Conservation (phyloP, 2,113 vertebrate species). For the Megatriorchis doriae region DNA sequence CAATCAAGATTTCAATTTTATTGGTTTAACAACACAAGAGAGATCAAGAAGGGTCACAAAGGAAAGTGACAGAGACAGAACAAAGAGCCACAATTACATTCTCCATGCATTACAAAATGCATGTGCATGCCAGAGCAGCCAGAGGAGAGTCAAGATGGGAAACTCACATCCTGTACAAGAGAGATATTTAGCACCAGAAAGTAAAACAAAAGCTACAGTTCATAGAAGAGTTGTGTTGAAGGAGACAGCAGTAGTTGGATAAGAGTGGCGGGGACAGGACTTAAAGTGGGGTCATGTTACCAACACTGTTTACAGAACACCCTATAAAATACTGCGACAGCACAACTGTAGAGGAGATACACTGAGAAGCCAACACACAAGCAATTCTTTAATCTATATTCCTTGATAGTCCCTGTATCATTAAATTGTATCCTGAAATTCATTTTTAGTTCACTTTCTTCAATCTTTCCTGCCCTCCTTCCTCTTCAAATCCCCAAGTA, state of each 20-base stretch:
- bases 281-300: background rate
- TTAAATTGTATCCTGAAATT: background rate
- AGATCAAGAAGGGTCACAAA: background rate
- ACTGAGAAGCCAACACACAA: background rate
- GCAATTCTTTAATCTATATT: background rate
- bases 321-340: background rate
- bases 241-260: background rate
- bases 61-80: background rate
- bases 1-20: background rate
- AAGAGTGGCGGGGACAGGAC: fast-evolving
- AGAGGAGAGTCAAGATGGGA: background rate
- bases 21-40: background rate
- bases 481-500: background rate
- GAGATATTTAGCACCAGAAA: background rate
- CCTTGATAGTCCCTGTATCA: background rate
- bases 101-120: background rate
- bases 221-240: background rate
- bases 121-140: background rate
- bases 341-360: background rate
- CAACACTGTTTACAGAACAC: background rate
- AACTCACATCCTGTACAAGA: background rate
- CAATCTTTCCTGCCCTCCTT: background rate
- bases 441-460: background rate
- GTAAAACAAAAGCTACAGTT: background rate
- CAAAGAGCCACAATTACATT: background rate